phyloP scores from a whole-genome alignment of 2,113 vertebrate species.

The Chaetodon auriga region DNA sequence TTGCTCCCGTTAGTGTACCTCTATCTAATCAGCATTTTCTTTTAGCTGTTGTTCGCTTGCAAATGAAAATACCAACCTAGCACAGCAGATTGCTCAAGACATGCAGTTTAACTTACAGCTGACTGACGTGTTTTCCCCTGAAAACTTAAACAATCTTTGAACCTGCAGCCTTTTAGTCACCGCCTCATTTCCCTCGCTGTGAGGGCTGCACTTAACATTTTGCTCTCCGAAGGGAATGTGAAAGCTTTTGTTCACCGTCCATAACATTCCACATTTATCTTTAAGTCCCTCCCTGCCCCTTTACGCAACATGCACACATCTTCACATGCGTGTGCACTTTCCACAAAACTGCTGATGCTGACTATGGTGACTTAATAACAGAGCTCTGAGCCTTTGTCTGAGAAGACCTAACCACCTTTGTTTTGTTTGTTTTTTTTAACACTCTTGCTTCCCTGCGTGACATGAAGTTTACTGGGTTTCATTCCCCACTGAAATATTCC shows the following conservation, averaged over 20 bases:
- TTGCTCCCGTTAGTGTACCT: not conserved
- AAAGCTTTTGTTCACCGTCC: constrained; percentile 45
- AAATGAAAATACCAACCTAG: not conserved
- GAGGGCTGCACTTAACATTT: constrained; percentile 28
- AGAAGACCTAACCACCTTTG: constrained; percentile 22
- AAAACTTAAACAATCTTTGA: constrained; percentile 42
- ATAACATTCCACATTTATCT: constrained; percentile 54
- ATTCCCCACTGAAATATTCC: constrained; percentile 29
- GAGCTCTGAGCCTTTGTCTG: constrained; percentile 29
- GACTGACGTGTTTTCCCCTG: constrained; percentile 30
- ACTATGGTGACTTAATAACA: constrained; percentile 40
- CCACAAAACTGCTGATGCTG: constrained; percentile 31
- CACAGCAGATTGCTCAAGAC: not conserved
- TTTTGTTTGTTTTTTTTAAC: constrained; percentile 21
- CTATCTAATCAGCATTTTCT: not conserved
- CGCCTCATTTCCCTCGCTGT: constrained; percentile 31
- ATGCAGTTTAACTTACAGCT: constrained; percentile 28
- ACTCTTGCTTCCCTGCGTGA: constrained; percentile 35
- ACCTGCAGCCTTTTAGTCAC: constrained; percentile 33
- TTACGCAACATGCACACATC: constrained; percentile 12
- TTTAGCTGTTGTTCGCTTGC: constrained; percentile 17
- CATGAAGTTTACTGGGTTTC: constrained; percentile 29
- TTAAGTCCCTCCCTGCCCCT: constrained; percentile 10
- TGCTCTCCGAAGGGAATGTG: constrained; percentile 20
- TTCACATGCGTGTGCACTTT: constrained; percentile 15